These are phyloP conservation scores for Chrysocyon brachyurus DNA, from an alignment of 2,797 vertebrate genomes.

Conservation along the genomic window DNA sequence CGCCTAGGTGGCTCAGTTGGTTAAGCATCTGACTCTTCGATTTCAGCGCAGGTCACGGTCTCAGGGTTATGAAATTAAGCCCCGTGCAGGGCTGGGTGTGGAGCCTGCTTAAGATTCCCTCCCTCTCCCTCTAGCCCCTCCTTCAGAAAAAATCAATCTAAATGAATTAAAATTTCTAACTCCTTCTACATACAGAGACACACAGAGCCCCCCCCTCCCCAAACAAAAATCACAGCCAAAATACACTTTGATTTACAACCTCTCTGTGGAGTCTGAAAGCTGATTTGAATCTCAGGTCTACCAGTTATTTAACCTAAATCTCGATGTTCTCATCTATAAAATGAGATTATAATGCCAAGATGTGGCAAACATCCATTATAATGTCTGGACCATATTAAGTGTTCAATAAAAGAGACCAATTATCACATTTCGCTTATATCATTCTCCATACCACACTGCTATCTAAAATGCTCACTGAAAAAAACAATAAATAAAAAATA, in stretches of 20 bases:
- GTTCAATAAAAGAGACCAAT: not conserved
- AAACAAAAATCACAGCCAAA: not conserved
- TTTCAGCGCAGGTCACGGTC: not conserved
- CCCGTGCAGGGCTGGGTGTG: not conserved
- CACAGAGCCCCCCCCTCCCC: not conserved
- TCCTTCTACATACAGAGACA: not conserved
- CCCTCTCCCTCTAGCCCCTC: not conserved
- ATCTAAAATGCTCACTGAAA: not conserved
- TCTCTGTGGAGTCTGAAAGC: not conserved
- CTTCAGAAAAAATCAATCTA: not conserved
- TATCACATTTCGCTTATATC: not conserved
- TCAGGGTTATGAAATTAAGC: not conserved
- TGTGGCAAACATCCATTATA: not conserved
- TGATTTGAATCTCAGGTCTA: not conserved
- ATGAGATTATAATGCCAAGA: not conserved
- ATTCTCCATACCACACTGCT: not conserved
- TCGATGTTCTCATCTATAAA: not conserved
- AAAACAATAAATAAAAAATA: too few species aligned
- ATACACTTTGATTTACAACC: not conserved
- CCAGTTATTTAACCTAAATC: slow-evolving; percentile 31
- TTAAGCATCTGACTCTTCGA: not conserved
- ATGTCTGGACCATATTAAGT: not conserved
- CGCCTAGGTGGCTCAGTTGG: not conserved
- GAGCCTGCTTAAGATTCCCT: not conserved
- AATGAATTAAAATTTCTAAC: not conserved